Evolutionary conservation across 2,888 invertebrate species (phyloP).

Genomic region (Nemapogon koenigi): DNA sequence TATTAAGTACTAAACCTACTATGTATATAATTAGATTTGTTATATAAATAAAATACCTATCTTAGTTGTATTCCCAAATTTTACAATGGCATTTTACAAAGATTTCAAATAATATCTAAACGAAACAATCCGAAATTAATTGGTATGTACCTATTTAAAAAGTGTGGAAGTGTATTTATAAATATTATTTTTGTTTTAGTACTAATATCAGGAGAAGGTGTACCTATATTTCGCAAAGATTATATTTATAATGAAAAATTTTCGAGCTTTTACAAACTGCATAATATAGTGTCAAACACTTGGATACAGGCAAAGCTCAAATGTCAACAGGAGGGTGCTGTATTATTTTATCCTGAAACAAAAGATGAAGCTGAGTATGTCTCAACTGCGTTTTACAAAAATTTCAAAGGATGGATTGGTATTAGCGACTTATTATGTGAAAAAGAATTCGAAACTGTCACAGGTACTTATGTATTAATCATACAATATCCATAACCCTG

Average conservation of each 20-base stretch:
- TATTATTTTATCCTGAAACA: constrained; percentile 34
- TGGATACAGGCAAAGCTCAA: constrained; percentile 32
- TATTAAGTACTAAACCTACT: neutral
- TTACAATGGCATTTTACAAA: too few species aligned
- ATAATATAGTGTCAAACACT: constrained; percentile 24
- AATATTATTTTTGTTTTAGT: neutral
- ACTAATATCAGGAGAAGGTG: neutral
- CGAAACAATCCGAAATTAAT: too few species aligned
- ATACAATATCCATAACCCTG: too few species aligned
- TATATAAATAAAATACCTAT: too few species aligned
- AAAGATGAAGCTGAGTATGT: constrained; percentile 27
- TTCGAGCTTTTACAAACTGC: constrained; percentile 40
- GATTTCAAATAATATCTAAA: too few species aligned
- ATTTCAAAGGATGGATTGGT: constrained; percentile 1
- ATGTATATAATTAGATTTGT: neutral
- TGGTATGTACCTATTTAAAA: too few species aligned
- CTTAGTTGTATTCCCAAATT: too few species aligned
- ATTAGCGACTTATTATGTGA: neutral
- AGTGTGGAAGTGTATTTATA: too few species aligned
- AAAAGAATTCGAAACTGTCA: constrained; percentile 12
- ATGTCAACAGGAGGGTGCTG: constrained; percentile 36
- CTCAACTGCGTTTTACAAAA: constrained; percentile 15
- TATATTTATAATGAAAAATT: constrained; percentile 30
- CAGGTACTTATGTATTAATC: constrained; percentile 24
- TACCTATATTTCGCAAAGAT: constrained; percentile 32